Percentiles rank a stretch among this genome's conserved stretches.
Evolutionary conservation across 2,797 vertebrate genomes (phyloP).

Genomic region (Pampus argenteus): DNA sequence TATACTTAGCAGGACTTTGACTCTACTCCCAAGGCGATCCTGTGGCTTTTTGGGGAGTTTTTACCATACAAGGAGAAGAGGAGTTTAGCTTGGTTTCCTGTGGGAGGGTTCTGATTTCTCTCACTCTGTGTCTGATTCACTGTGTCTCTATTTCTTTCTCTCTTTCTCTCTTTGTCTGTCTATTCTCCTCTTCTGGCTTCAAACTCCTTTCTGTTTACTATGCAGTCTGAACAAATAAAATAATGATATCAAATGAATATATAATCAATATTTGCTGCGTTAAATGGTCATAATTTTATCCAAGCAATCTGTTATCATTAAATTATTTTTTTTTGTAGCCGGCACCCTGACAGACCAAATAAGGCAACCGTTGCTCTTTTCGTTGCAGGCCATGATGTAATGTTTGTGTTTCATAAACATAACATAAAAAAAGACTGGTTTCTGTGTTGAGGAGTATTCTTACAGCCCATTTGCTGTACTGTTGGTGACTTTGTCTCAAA

Average conservation of each 20-base stretch:
- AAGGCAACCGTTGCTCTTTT: conserved; percentile 48
- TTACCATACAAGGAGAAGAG: conserved; percentile 87
- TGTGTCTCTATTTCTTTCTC: conserved; percentile 48
- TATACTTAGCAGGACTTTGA: conserved; percentile 81
- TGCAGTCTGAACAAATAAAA: conserved; percentile 7
- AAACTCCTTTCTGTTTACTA: not conserved
- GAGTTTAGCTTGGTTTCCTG: conserved; percentile 83
- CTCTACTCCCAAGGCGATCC: conserved; percentile 80
- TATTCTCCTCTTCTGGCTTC: conserved; percentile 9
- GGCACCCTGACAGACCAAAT: conserved; percentile 54
- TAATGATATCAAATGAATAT: conserved; percentile 1
- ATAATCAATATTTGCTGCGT: conserved; percentile 7
- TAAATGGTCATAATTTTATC: not conserved
- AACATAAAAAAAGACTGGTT: conserved; percentile 33
- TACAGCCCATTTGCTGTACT: not conserved
- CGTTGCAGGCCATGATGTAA: conserved; percentile 38
- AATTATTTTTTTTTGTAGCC: conserved; percentile 36
- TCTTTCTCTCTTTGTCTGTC: conserved; percentile 1
- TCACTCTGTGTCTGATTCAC: conserved; percentile 66
- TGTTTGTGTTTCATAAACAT: conserved; percentile 33
- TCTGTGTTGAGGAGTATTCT: not conserved
- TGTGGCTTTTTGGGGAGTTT: conserved; percentile 84
- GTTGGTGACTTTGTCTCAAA: not conserved
- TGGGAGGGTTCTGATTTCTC: conserved; percentile 84
- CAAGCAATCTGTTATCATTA: conserved; percentile 15